Evolutionary conservation across 2,113 vertebrate species (phyloP), one percentile per base, ranked within the genome.

Genomic region (Cochlearius cochlearius): DNA sequence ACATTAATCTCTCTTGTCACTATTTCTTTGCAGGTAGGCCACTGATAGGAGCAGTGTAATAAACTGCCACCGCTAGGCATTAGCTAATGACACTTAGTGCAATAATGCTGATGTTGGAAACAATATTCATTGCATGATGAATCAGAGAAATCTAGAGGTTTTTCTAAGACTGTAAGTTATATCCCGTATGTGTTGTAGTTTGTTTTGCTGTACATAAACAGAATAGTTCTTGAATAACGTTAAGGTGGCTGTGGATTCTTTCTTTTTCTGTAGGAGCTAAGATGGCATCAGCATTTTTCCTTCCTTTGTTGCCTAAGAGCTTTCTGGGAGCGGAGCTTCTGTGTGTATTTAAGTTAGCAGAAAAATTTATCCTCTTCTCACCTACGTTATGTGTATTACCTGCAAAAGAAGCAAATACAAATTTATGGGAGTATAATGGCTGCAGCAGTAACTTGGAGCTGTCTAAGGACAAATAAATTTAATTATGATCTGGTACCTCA

Each of bases 11-110:
- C 78, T 91, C 74, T 96, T 97, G 87, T 96, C 82, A 95, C 52
- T 91, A 19, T 94, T 95, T 97, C 91, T 97, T 97, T 96, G 95
- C 91, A 98, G 94, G 97, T 97, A 95, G 86, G 90, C 64, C 62
- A 63, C 86, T 93, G 95, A 93, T 74, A 96, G 72, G 84, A 96
- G 76, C 92, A 82, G 50, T 81, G 64, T 74, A 95, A 97, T 88
- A 96, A 97, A 77, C 81, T 98, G 90, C 92, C 86, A 96, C 64
- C 77, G 78, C 74, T 77, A 93, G 63, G 64, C 38, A 90, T 86
- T 97, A 97, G 91, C 64, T 96, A 94, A 92, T 20, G 81, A 92
- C 86, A 92, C 34, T 84, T 83, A 79, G 62, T 39, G 19, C 14
- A 60, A 43, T 58, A 78, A 71, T 60, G 10, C 34, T 89, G 39